Percentiles rank a stretch among this genome's conserved stretches.
These are phyloP conservation scores for Dysmachus trigonus DNA, from an alignment of 2,888 invertebrate species.

Conservation along the genomic window DNA sequence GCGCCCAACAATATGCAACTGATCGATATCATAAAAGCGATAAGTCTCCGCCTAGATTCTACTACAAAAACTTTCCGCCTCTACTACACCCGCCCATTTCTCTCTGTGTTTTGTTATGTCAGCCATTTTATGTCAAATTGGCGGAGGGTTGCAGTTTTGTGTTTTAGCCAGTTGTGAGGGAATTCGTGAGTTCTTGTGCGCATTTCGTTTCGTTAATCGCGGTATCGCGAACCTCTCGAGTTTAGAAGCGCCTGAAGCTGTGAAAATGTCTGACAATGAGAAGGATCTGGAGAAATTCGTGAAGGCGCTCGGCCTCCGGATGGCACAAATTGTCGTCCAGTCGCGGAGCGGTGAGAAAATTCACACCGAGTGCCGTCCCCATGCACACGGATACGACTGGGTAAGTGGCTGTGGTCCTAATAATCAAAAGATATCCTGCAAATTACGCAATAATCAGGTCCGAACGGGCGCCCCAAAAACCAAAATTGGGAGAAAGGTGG, in stretches of 20 bases:
- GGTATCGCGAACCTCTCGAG: background rate
- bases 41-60: background rate
- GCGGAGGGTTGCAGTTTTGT: constrained; percentile 23
- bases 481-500: constrained; percentile 12
- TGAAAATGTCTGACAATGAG: constrained; percentile 58
- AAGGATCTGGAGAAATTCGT: constrained; percentile 90
- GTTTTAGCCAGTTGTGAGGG: background rate
- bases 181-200: background rate
- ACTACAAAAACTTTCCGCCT: background rate
- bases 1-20: background rate
- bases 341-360: constrained; percentile 89
- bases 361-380: constrained; percentile 80
- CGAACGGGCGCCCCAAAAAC: background rate
- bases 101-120: background rate
- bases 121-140: constrained; percentile 44
- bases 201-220: background rate
- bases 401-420: constrained; percentile 62
- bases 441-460: constrained; percentile 19
- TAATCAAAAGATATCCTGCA: background rate
- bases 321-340: constrained; percentile 91
- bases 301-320: constrained; percentile 86
- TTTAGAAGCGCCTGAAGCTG: background rate
- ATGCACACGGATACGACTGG: constrained; percentile 84
- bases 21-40: background rate
- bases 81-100: background rate